Evolutionary conservation across 1,140 invertebrate genomes (phyloP).

Genomic region (Ceratosolen solmsi): DNA sequence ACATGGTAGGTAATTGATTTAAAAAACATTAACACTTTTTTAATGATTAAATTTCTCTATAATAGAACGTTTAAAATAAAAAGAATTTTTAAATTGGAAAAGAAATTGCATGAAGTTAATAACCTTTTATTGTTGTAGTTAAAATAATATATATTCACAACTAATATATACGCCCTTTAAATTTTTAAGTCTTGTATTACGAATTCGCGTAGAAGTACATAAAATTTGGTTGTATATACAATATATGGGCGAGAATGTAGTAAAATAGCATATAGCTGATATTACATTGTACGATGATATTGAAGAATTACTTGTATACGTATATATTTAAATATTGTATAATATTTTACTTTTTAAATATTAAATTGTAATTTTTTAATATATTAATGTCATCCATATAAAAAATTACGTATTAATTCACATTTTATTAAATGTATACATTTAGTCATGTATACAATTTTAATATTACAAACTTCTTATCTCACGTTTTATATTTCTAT

Average conservation of each 20-base stretch:
- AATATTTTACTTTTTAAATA: background rate
- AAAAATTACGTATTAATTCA: background rate
- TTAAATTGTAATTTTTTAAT: background rate
- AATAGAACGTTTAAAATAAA: too few species aligned
- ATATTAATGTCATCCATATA: background rate
- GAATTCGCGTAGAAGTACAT: background rate
- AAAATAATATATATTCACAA: background rate
- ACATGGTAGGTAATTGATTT: too few species aligned
- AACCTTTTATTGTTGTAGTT: background rate
- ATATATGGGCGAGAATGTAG: background rate
- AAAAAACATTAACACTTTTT: too few species aligned
- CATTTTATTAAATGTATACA: background rate
- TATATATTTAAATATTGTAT: background rate
- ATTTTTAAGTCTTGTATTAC: background rate
- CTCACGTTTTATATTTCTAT: too few species aligned
- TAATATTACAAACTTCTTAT: background rate
- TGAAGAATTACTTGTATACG: background rate
- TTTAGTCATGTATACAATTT: background rate
- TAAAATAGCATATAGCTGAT: background rate
- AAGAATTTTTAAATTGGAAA: too few species aligned
- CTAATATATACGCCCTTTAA: background rate
- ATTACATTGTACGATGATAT: background rate
- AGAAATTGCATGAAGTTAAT: too few species aligned
- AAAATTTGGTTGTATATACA: background rate
- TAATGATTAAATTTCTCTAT: too few species aligned